A percentile compares a stretch with the other conserved stretches of the same genome.
These are phyloP conservation scores for Hylaeus volcanicus DNA, from an alignment of 1,140 invertebrate genomes.

Conservation along the genomic window DNA sequence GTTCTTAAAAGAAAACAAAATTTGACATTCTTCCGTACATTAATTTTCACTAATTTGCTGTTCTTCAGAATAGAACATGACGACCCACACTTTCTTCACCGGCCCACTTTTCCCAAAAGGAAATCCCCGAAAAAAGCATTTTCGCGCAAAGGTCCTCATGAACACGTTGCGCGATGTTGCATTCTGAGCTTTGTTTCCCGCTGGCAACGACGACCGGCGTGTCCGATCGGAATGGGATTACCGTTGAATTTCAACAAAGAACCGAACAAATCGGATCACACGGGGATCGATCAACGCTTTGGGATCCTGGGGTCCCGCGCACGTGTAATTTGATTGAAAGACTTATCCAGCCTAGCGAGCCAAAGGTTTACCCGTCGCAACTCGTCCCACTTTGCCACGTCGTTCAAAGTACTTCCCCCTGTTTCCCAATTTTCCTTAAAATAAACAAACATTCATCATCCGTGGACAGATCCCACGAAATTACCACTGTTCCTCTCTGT, in stretches of 20 bases:
- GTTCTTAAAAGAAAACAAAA: no score
- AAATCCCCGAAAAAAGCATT: no score
- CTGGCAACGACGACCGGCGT: conserved; percentile 19
- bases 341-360: not conserved
- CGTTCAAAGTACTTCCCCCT: not conserved
- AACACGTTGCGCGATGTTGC: no score
- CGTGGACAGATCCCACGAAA: not conserved
- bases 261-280: conserved; percentile 42
- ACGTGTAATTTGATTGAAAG: conserved; percentile 38
- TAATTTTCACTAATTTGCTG: no score
- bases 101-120: no score
- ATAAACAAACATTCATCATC: not conserved
- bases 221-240: conserved; percentile 43
- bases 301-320: conserved; percentile 4
- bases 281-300: conserved; percentile 44
- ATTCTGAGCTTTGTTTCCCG: no score
- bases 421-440: not conserved
- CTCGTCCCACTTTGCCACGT: not conserved
- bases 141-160: no score
- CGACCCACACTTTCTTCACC: no score
- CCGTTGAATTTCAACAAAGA: conserved; percentile 48
- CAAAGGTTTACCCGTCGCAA: not conserved
- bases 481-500: no score
- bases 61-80: no score
- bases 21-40: no score